Conservation (phyloP, 2,113 vertebrate species). For the Semicossyphus pulcher region DNA sequence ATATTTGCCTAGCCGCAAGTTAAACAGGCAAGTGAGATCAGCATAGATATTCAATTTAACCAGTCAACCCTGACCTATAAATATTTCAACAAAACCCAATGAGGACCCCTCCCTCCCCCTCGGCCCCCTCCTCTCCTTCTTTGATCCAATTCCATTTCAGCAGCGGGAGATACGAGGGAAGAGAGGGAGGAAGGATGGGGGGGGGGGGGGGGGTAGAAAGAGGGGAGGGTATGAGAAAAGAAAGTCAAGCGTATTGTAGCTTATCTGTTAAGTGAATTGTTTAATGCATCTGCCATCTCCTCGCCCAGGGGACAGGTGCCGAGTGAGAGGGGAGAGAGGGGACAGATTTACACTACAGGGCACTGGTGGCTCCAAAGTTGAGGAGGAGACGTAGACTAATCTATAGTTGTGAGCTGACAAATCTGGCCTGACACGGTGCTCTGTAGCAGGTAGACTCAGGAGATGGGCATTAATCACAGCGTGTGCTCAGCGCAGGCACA, state of each 20-base stretch:
- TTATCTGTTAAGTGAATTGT: slow-evolving; percentile 97
- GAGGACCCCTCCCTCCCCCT: slow-evolving; percentile 86
- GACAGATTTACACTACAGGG: slow-evolving; percentile 89
- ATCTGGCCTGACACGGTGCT: slow-evolving; percentile 90
- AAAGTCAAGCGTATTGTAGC: slow-evolving; percentile 93
- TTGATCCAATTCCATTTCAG: slow-evolving; percentile 99
- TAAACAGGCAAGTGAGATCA: slow-evolving; percentile 99
- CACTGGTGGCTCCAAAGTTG: slow-evolving; percentile 91
- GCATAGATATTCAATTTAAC: slow-evolving; percentile 99
- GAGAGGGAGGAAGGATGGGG: slow-evolving; percentile 82
- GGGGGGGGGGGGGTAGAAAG: slow-evolving; percentile 74
- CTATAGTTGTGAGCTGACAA: slow-evolving; percentile 94
- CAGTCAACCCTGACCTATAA: slow-evolving; percentile 99
- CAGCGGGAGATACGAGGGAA: slow-evolving; percentile 88
- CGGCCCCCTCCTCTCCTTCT: slow-evolving; percentile 82
- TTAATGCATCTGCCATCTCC: slow-evolving; percentile 94
- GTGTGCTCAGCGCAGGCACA: slow-evolving; percentile 87
- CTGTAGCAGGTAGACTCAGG: slow-evolving; percentile 86
- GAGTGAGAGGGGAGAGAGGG: slow-evolving; percentile 66
- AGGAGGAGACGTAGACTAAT: slow-evolving; percentile 93
- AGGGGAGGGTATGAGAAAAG: slow-evolving; percentile 88
- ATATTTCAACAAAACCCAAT: slow-evolving; percentile 99
- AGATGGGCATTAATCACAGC: slow-evolving; percentile 93
- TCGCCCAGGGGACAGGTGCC: slow-evolving; percentile 83
- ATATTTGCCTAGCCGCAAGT: slow-evolving; percentile 99